Conservation (phyloP, 2,113 vertebrate genomes). For the Murina feae region DNA sequence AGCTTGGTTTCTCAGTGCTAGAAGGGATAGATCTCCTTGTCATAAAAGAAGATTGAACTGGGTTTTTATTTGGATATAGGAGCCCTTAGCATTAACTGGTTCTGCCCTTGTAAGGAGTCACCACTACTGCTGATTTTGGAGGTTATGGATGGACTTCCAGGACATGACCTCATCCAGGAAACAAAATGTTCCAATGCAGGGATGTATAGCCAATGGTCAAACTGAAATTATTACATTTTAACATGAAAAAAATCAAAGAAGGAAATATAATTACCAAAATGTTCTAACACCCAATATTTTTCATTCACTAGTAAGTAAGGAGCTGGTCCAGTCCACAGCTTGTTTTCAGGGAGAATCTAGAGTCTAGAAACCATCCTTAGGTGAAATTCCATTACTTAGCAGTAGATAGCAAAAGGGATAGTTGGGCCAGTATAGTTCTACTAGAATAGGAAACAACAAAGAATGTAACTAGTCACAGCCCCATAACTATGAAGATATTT, state of each 20-base stretch:
- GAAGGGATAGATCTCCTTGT: background rate
- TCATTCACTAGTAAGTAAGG: background rate
- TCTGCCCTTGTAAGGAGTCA: background rate
- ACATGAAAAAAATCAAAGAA: background rate
- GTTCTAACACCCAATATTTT: background rate
- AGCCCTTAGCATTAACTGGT: background rate
- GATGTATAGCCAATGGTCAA: background rate
- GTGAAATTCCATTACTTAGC: background rate
- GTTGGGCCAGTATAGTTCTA: background rate
- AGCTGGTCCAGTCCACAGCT: background rate
- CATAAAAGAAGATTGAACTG: background rate
- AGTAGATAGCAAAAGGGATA: background rate
- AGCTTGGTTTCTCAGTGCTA: background rate
- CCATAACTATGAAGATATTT: background rate
- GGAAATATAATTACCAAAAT: background rate
- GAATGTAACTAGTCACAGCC: background rate
- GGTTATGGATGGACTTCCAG: background rate
- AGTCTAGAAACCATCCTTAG: background rate
- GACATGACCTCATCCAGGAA: constrained; percentile 11
- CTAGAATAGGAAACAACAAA: background rate
- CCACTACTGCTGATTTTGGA: background rate
- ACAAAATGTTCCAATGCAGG: background rate
- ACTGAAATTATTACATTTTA: constrained; percentile 5
- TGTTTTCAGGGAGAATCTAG: constrained; percentile 21
- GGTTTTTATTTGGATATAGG: constrained; percentile 18